phyloP scores from a whole-genome alignment of 2,113 vertebrate species.

The Takifugu bimaculatus region DNA sequence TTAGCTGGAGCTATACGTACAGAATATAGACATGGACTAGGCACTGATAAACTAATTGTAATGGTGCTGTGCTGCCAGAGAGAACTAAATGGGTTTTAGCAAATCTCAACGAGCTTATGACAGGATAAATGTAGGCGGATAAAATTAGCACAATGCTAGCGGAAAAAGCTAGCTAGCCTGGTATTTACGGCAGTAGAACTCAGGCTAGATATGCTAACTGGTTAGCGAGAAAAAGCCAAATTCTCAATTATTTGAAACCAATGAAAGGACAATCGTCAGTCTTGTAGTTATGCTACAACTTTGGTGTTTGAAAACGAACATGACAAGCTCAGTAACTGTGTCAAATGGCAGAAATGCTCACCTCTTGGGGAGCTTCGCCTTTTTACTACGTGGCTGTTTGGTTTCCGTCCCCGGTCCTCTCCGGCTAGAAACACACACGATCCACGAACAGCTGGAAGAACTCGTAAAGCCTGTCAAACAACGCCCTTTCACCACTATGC shows the following conservation, averaged over 20 bases:
- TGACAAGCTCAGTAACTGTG: conserved; percentile 44
- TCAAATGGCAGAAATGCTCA: conserved; percentile 40
- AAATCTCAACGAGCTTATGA: neutral
- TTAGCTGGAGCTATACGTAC: neutral
- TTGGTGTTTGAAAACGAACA: neutral
- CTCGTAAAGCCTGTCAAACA: neutral
- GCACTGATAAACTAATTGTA: neutral
- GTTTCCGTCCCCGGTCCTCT: conserved; percentile 46
- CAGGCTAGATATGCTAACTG: conserved; percentile 52
- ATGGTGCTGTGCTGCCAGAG: accelerated
- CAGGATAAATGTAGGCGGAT: neutral
- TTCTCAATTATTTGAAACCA: no score
- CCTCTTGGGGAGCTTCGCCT: conserved; percentile 56
- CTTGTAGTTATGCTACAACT: neutral
- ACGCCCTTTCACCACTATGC: accelerated
- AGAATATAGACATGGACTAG: neutral
- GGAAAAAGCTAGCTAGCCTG: neutral
- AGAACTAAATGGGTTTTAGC: neutral
- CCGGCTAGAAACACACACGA: conserved; percentile 60
- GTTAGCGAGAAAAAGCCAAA: conserved; percentile 9
- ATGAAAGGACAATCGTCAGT: neutral
- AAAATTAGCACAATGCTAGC: conserved; percentile 16
- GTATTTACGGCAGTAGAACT: conserved; percentile 44
- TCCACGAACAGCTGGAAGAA: neutral
- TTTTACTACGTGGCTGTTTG: conserved; percentile 74